Percentiles rank a stretch among this genome's conserved stretches.
Conservation (phyloP, 2,113 vertebrate genomes). For the Paedocypris sp. region DNA sequence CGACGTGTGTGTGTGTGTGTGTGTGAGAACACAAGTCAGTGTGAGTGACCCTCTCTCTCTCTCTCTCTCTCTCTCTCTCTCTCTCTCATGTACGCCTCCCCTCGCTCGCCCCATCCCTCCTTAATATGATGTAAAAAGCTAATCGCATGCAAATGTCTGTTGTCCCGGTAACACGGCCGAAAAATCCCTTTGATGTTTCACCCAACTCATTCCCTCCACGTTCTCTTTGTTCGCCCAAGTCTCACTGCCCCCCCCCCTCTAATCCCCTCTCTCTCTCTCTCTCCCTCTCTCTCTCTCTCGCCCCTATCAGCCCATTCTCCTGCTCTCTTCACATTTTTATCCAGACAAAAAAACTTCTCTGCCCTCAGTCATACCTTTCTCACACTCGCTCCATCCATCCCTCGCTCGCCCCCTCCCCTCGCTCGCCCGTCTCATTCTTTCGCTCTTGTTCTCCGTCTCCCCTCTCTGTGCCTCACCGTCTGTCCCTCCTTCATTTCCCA, state of each 20-base stretch:
- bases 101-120: constrained; percentile 51
- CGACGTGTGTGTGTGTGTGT: neutral
- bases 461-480: constrained; percentile 31
- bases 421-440: constrained; percentile 33
- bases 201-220: constrained; percentile 72
- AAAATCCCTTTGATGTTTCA: constrained; percentile 77
- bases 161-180: constrained; percentile 73
- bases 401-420: neutral
- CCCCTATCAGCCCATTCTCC: neutral
- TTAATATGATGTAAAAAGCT: constrained; percentile 77
- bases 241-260: constrained; percentile 62
- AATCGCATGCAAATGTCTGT: constrained; percentile 78
- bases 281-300: neutral
- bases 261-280: constrained; percentile 21
- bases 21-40: constrained; percentile 57
- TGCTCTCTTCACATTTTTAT: constrained; percentile 17
- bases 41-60: constrained; percentile 55
- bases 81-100: constrained; percentile 53
- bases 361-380: constrained; percentile 12
- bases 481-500: constrained; percentile 39
- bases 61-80: constrained; percentile 46
- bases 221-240: constrained; percentile 70
- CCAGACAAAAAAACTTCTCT: constrained; percentile 20
- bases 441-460: constrained; percentile 50
- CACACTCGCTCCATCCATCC: neutral